Conservation (phyloP, 2,113 vertebrate genomes). For the Orthonyx spaldingii region DNA sequence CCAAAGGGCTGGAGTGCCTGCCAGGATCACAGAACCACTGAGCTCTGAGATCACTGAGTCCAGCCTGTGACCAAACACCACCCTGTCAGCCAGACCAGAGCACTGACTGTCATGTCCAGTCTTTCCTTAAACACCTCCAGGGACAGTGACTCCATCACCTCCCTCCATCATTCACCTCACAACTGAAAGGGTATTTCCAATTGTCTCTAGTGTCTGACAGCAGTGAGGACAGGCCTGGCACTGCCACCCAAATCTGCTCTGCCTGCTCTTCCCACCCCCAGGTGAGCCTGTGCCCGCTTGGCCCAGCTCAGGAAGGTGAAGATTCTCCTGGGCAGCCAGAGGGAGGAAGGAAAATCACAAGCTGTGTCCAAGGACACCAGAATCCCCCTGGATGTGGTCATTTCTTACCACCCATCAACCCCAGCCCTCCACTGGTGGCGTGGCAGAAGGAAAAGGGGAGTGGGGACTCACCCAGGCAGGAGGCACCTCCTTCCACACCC, state of each 20-base stretch:
- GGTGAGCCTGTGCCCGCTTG: neutral
- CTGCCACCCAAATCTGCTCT: neutral
- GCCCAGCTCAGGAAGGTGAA: neutral
- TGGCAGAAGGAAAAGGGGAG: neutral
- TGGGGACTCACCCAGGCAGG: constrained; percentile 67
- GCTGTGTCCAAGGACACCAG: accelerated
- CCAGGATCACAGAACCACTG: neutral
- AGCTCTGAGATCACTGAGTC: too few relatives aligned
- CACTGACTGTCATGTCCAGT: accelerated
- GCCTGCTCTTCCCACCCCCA: accelerated
- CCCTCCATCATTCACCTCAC: neutral
- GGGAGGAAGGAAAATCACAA: neutral
- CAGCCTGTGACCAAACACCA: neutral
- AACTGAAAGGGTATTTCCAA: neutral
- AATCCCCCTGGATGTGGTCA: accelerated
- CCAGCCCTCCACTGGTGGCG: accelerated
- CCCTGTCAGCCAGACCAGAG: neutral
- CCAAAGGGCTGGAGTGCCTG: accelerated
- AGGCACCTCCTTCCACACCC: constrained; percentile 10
- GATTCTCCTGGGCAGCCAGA: neutral
- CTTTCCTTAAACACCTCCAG: neutral
- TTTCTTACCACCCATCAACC: neutral
- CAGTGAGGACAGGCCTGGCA: neutral
- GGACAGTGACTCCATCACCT: neutral
- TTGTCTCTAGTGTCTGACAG: accelerated